phyloP scores from a whole-genome alignment of 92 coral and sea anemone species.

The Desmophyllum pertusum region DNA sequence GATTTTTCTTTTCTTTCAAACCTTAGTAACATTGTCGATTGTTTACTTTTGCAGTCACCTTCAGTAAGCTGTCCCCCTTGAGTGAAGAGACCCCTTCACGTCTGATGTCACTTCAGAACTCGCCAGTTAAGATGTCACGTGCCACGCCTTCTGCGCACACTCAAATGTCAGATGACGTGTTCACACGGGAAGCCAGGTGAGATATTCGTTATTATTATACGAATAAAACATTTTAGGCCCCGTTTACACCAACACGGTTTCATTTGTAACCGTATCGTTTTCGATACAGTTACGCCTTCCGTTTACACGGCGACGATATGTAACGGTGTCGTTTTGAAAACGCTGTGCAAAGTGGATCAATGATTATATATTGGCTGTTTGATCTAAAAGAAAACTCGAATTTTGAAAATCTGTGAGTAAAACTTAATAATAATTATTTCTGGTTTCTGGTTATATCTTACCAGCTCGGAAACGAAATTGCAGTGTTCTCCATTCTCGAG shows the following conservation, averaged over 20 bases:
- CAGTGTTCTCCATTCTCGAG: not conserved
- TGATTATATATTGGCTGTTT: no score
- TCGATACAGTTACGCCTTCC: no score
- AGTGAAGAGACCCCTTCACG: conserved; percentile 91
- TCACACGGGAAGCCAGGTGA: conserved; percentile 34
- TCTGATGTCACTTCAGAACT: conserved; percentile 82
- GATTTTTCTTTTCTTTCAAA: no score
- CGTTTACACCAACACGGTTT: no score
- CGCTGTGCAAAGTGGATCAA: no score
- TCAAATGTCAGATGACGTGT: conserved; percentile 54
- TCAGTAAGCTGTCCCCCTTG: conserved; percentile 79
- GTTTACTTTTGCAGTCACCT: conserved; percentile 50
- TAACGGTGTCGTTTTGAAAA: no score
- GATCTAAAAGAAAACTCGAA: no score
- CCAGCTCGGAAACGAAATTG: not conserved
- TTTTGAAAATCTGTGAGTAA: not conserved
- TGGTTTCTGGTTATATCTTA: not conserved
- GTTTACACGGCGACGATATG: no score
- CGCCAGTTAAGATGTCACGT: conserved; percentile 79
- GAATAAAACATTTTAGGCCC: not conserved
- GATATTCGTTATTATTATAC: not conserved
- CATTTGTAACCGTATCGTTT: no score
- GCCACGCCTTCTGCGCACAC: conserved; percentile 61
- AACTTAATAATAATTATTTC: not conserved
- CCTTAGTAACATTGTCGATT: not conserved